Evolutionary conservation across 1,140 invertebrate genomes (phyloP), one percentile per base, ranked within the genome.

Genomic region (Leguminivora glycinivorella): DNA sequence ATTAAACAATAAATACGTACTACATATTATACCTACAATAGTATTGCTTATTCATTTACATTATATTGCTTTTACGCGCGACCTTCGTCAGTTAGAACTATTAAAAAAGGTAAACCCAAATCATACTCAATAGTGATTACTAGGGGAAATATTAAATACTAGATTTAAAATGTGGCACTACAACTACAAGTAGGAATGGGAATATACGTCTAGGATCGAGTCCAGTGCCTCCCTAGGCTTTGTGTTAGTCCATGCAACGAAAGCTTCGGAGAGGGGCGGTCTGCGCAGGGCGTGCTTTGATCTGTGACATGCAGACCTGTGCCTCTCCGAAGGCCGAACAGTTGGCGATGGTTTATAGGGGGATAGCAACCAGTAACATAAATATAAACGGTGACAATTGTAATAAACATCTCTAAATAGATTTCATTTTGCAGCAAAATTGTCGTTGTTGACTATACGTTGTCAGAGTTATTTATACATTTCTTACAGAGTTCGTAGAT

Each of bases 31-130:
- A 78, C 77, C 79, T 88, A 87, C 74, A 56, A 14, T 88, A 86
- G 76, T 90, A 90, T 90, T 89, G 85, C 88, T 90, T 89, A 86
- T 87, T 75, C 72, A 80, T 81, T 90, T 85, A 87, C 84, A 75
- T 83, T 77, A 85, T 90, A 90, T 90, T 89, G 88, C 88, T 89
- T 89, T 71, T 63, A 83, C 83, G 83, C 85, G 88, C 84, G 77
- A 85, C 83, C 87, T 72, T 86, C 81, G 78, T 81, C 78, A 70
- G 75, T 60, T 74, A 76, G 70, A 67, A 72, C 67, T 80, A 80
- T 70, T 66, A 77, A 74, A 72, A 70, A 74, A 72, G 43, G 66
- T 69, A 69, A 77, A 72, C 74, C 67, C 72, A 77, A 67, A 29
- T 71, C 71, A 69, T 60, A 69, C 17, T 19, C 38, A 52, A 34